A percentile compares a stretch with the other conserved stretches of the same genome.
phyloP scores from a whole-genome alignment of 2,797 vertebrate species.

The Mustela erminea region DNA sequence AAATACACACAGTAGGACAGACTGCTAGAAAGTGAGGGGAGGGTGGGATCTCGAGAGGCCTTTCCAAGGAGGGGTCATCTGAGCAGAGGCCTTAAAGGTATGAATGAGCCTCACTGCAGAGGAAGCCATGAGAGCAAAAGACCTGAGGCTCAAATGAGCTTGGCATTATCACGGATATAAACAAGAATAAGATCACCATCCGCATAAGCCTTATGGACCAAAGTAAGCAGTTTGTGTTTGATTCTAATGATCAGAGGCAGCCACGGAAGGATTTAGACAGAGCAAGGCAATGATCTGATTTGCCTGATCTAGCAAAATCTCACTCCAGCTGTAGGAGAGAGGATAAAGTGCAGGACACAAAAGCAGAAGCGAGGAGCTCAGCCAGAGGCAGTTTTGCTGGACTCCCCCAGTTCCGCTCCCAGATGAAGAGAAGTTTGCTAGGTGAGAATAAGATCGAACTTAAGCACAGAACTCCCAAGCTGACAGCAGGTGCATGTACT shows the following conservation, averaged over 20 bases:
- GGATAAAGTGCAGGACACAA: neutral
- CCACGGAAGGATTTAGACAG: neutral
- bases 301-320: neutral
- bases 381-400: neutral
- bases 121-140: neutral
- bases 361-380: neutral
- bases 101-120: rapidly evolving
- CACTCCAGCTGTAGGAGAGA: neutral
- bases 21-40: neutral
- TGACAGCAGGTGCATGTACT: rapidly evolving
- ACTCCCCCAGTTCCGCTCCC: neutral
- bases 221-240: neutral
- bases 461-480: neutral
- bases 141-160: neutral
- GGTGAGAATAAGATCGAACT: rapidly evolving
- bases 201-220: rapidly evolving
- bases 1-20: neutral
- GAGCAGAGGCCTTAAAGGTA: neutral
- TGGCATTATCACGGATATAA: neutral
- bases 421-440: neutral
- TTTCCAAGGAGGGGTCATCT: neutral
- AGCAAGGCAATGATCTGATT: neutral
- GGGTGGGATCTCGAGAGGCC: neutral
- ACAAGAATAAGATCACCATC: neutral
- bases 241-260: neutral